These are phyloP conservation scores for Gadus chalcogrammus DNA, from an alignment of 2,113 vertebrate species.

Conservation along the genomic window DNA sequence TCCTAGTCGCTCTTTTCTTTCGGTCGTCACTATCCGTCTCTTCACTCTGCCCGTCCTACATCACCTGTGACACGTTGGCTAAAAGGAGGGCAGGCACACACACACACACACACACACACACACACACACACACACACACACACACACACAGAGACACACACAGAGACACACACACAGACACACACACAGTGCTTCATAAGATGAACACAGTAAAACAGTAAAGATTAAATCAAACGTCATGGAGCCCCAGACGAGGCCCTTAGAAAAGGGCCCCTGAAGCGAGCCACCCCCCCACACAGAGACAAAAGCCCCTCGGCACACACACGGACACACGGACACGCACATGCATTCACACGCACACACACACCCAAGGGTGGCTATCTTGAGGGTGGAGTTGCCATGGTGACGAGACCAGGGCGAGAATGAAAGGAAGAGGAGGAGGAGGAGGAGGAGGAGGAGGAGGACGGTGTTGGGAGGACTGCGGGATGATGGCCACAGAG, in stretches of 20 bases:
- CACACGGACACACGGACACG: slow-evolving; percentile 16
- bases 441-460: too few relatives aligned
- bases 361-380: slow-evolving; percentile 58
- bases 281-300: slow-evolving; percentile 55
- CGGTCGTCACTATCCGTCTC: background rate
- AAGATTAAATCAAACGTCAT: too few relatives aligned
- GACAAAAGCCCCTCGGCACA: slow-evolving; percentile 5
- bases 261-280: slow-evolving; percentile 54
- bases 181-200: too few relatives aligned
- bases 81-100: slow-evolving; percentile 19
- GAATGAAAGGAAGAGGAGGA: slow-evolving; percentile 34
- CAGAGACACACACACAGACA: too few relatives aligned
- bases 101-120: too few relatives aligned
- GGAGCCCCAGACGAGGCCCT: background rate
- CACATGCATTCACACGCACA: slow-evolving; percentile 21
- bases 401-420: slow-evolving; percentile 66
- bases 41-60: slow-evolving; percentile 30
- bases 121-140: too few relatives aligned
- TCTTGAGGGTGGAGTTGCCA: slow-evolving; percentile 64
- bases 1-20: too few relatives aligned
- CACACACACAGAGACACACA: too few relatives aligned
- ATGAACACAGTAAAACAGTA: slow-evolving; percentile 39
- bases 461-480: slow-evolving; percentile 42
- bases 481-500: slow-evolving; percentile 53
- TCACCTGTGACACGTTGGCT: slow-evolving; percentile 53